Conservation (phyloP, 2,797 vertebrate species). For the Sebastes variabilis region DNA sequence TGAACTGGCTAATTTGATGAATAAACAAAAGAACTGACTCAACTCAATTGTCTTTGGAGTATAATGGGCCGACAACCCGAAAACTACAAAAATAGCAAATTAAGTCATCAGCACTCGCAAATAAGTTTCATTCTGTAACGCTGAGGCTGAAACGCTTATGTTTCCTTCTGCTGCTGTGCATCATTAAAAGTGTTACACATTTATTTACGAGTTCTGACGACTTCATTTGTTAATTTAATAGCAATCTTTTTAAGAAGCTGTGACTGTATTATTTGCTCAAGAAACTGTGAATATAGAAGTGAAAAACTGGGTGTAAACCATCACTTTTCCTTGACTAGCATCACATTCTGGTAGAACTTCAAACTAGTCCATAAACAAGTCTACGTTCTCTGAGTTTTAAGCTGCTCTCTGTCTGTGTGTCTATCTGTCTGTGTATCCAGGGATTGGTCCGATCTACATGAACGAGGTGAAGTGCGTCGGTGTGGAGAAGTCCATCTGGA, state of each 20-base stretch:
- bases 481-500: constrained; percentile 89
- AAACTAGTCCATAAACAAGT: not conserved
- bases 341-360: not conserved
- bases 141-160: too few species aligned
- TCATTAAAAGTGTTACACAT: too few species aligned
- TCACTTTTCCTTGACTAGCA: not conserved
- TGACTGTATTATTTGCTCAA: not conserved
- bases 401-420: not conserved
- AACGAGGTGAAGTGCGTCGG: constrained; percentile 93
- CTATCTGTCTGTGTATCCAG: constrained; percentile 66
- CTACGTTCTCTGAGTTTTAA: not conserved
- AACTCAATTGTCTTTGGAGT: not conserved
- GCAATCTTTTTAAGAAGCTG: not conserved
- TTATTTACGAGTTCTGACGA: too few species aligned
- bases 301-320: not conserved
- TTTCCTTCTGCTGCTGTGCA: too few species aligned
- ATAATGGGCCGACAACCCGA: accelerated
- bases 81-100: not conserved
- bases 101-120: not conserved
- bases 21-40: not conserved
- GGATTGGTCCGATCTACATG: constrained; percentile 93
- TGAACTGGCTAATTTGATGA: not conserved
- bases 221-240: too few species aligned
- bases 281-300: not conserved
- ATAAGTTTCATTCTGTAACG: not conserved